Evolutionary conservation across 53 echinoderm and acorn worm species (phyloP), one percentile per base, ranked within the genome.

Genomic region (Apostichopus leukothele): DNA sequence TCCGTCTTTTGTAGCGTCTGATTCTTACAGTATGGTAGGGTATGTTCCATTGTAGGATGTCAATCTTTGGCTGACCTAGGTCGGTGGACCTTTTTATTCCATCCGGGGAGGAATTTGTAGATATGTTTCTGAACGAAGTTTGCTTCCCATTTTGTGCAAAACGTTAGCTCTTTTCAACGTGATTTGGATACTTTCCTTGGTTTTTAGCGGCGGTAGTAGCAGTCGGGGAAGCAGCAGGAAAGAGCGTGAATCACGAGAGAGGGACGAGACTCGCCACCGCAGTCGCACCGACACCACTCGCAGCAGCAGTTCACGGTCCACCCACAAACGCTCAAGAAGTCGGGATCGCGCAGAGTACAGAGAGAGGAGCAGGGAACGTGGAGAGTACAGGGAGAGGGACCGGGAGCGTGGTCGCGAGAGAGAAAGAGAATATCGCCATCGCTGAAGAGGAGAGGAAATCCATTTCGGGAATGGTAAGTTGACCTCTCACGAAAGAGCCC

Each of bases 331-430:
- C 4, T 97, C 97, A 9, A 90, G 96, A 53, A 96, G 97, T 52
- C 91, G 95, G 0, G 97, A 97, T 11, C 77, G 95, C 5, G 54
- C 52, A 1, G 95, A 95, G 84, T 95, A 92, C 53, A 93, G 95
- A 9, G 95, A 95, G 76, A 92, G 97, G n/a, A 92, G 92, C 90
- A 89, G 95, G 18, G 97, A 97, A 52, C 90, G 91, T 19, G 95
- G 93, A 6, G 93, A 96, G 80, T 60, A 86, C 21, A 66, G 96
- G 50, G 94, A 96, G 16, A 83, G 95, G 0, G 93, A 93, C 59
- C 53, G 95, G 67, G 95, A 96, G 51, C 89, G 96, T 8, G 94
- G 93, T 10, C 86, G 97, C 8, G 94, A 94, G 26, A 74, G 92
- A 0, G 50, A 76, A 16, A 68, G 88, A 54, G 92, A 93, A 59